Conservation (phyloP, 2,797 vertebrate genomes). For the Eptatretus atami region DNA sequence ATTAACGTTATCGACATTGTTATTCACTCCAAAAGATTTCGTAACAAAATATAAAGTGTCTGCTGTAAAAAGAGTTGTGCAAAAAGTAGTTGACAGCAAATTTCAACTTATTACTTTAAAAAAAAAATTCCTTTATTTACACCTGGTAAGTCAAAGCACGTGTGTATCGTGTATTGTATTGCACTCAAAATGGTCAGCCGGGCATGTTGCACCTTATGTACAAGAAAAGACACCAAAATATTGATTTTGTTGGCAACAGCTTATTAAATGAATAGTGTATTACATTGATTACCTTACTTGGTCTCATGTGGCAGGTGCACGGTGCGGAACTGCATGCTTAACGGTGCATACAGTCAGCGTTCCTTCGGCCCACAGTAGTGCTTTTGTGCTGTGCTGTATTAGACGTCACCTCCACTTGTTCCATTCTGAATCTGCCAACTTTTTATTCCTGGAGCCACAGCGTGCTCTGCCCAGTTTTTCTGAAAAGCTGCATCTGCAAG, state of each 20-base stretch:
- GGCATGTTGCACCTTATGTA: not conserved
- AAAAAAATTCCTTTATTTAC: too few species aligned
- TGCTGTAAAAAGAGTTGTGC: too few species aligned
- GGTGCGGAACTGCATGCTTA: slow-evolving; percentile 82
- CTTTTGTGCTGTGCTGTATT: slow-evolving; percentile 51
- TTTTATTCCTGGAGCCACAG: slow-evolving; percentile 81
- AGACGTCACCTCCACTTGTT: slow-evolving; percentile 68
- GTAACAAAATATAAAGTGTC: too few species aligned
- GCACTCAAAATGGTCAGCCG: too few species aligned
- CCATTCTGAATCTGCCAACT: slow-evolving; percentile 56
- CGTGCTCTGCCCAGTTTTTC: slow-evolving; percentile 87
- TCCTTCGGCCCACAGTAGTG: slow-evolving; percentile 63
- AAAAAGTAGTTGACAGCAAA: too few species aligned
- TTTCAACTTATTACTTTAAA: too few species aligned
- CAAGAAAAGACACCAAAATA: not conserved
- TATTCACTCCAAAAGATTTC: too few species aligned
- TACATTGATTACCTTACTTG: slow-evolving; percentile 4
- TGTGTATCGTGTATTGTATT: too few species aligned
- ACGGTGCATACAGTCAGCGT: slow-evolving; percentile 71
- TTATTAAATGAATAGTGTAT: not conserved
- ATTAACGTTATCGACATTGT: too few species aligned
- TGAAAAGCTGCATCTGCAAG: slow-evolving; percentile 41
- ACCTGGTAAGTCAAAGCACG: too few species aligned
- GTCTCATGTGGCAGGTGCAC: slow-evolving; percentile 29
- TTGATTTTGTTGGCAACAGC: not conserved